Evolutionary conservation across 2,113 vertebrate species (phyloP), one percentile per base, ranked within the genome.

Genomic region (Podocnemis expansa): DNA sequence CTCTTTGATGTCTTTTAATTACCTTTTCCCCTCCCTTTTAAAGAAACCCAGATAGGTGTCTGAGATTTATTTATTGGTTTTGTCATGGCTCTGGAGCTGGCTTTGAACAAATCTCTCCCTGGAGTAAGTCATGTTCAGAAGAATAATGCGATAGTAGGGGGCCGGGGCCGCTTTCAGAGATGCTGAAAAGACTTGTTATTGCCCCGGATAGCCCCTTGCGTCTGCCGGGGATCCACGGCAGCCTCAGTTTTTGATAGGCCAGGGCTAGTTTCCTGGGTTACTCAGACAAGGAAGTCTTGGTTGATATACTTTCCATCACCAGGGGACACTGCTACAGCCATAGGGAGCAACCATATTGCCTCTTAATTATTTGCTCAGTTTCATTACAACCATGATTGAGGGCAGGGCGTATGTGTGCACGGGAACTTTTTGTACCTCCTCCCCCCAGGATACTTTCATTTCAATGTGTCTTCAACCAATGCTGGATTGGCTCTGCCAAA

Each of bases 1-100:
- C 29, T 87, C 94, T 95, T 93, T 93, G 89, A 88, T 86, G 88
- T 87, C 45, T 67, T 90, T 96, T 81, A 87, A 81, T 9, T 82
- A 43, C 90, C 43, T 89, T 84, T 17, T 87, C 63, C 84, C 51
- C 91, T 93, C 89, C 52, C 55, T 89, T 63, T 56, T n/a, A 84
- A 41, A 31, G 60, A 43, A 16, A 78, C 76, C 91, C 11, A 29
- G 54, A 89, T 78, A 54, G 87, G 54, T 29, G 94, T 81, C 79
- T 0, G 54, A 91, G 89, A 58, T 86, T 83, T 67, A 34, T 82
- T 93, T 75, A 63, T 45, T 54, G 94, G 85, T 49, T 96, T 84
- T 81, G 80, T 80, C 21, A 6, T 34, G 95, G 92, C 81, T 34
- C 80, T 70, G 79, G 82, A 67, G 22, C 88, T 14, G 34, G 56